A percentile compares a stretch with the other conserved stretches of the same genome.
Conservation (phyloP, 1,140 invertebrate species). For the Hyposmocoma kahamanoa region DNA sequence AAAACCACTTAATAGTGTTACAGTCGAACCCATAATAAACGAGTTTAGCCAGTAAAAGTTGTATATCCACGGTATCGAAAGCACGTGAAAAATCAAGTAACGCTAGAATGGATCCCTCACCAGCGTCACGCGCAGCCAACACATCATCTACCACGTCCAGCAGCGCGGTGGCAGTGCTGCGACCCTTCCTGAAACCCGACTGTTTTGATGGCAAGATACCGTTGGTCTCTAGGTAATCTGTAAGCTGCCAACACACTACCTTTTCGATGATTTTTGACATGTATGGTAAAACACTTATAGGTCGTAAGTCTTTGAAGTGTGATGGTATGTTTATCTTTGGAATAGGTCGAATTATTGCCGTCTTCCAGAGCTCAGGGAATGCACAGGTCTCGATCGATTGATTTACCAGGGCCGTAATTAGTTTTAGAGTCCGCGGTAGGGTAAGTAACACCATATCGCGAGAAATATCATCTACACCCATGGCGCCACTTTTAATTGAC, state of each 20-base stretch:
- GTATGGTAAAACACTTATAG: conserved; percentile 9
- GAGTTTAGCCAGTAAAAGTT: background rate
- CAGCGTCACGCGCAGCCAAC: background rate
- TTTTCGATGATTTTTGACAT: conserved; percentile 17
- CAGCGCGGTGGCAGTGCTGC: background rate
- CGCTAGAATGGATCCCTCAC: background rate
- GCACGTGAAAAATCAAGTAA: background rate
- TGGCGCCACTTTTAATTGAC: background rate
- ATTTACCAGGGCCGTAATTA: conserved; percentile 5
- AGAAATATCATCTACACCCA: conserved; percentile 1
- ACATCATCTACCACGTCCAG: background rate
- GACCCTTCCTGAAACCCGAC: background rate
- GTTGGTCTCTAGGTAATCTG: conserved; percentile 5
- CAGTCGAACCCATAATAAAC: background rate
- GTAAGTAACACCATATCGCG: conserved; percentile 6
- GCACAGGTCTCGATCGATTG: background rate
- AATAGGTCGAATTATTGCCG: background rate
- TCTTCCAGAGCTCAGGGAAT: conserved; percentile 5
- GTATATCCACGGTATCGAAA: conserved; percentile 1
- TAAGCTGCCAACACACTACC: conserved; percentile 13
- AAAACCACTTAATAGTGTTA: conserved; percentile 1
- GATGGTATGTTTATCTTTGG: background rate
- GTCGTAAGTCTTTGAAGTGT: conserved; percentile 2
- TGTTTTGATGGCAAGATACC: conserved; percentile 11
- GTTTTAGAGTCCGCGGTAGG: background rate